A percentile compares a stretch with the other conserved stretches of the same genome.
These are phyloP conservation scores for Zoroaster sp. DNA, from an alignment of 53 echinoderm and acorn worm species.

Conservation along the genomic window DNA sequence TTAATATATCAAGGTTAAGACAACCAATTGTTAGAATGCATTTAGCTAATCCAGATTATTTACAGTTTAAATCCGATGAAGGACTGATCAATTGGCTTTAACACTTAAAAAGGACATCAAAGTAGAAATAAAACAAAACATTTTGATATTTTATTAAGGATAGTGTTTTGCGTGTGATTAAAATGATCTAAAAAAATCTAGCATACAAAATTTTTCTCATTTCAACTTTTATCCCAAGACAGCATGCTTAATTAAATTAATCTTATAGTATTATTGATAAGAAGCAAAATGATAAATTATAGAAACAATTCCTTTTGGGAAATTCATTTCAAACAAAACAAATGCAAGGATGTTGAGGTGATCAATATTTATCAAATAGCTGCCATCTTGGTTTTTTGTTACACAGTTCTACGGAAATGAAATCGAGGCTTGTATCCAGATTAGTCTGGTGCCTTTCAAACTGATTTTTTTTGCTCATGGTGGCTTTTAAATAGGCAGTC, in stretches of 20 bases:
- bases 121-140: neutral
- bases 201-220: neutral
- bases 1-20: slow-evolving; percentile 26
- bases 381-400: too few species aligned
- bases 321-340: too few species aligned
- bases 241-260: neutral
- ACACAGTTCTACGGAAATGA: too few species aligned
- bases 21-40: slow-evolving; percentile 14
- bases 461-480: too few species aligned
- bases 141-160: neutral
- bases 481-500: too few species aligned
- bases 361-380: too few species aligned
- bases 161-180: neutral
- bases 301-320: too few species aligned
- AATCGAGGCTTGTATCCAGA: too few species aligned
- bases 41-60: neutral
- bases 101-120: neutral
- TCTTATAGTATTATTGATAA: neutral
- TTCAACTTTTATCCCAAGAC: neutral
- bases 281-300: neutral
- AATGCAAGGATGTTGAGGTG: too few species aligned
- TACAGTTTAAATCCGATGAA: neutral
- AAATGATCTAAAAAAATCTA: slow-evolving; percentile 3
- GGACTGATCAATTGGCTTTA: neutral
- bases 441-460: too few species aligned